These are phyloP conservation scores for Aptenodytes forsteri DNA, from an alignment of 2,113 vertebrate genomes.

Conservation along the genomic window DNA sequence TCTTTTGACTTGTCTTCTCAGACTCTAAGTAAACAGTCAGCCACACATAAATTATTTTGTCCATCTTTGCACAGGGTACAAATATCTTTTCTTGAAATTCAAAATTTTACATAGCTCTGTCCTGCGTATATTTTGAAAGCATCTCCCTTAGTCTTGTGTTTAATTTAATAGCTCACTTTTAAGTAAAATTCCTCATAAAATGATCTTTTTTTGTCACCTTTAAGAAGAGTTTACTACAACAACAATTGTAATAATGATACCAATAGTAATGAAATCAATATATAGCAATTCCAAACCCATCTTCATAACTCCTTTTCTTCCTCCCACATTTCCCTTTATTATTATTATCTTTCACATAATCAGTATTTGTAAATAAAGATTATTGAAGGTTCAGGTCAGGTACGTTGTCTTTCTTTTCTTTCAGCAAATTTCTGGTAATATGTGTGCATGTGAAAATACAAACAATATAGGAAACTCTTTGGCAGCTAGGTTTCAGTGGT, in stretches of 20 bases:
- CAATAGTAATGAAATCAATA: background rate
- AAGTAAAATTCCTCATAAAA: background rate
- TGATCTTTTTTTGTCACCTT: background rate
- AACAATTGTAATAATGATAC: background rate
- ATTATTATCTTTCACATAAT: background rate
- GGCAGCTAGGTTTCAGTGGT: background rate
- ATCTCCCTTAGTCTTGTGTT: background rate
- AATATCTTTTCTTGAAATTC: background rate
- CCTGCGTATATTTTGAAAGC: background rate
- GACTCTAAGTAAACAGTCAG: background rate
- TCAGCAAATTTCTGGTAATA: background rate
- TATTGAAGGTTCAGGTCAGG: background rate
- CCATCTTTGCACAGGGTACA: background rate
- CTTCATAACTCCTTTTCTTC: background rate
- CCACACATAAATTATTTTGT: background rate
- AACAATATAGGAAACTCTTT: background rate
- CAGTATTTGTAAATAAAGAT: background rate
- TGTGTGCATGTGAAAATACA: background rate
- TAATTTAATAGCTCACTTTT: background rate
- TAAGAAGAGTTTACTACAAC: background rate
- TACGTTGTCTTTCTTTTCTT: background rate
- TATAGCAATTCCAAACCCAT: background rate
- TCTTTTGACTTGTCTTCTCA: background rate
- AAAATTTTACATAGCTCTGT: background rate
- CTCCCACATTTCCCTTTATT: background rate